Evolutionary conservation across 2,888 invertebrate species (phyloP), one percentile per base, ranked within the genome.

Genomic region (Mechanitis mazaeus): DNA sequence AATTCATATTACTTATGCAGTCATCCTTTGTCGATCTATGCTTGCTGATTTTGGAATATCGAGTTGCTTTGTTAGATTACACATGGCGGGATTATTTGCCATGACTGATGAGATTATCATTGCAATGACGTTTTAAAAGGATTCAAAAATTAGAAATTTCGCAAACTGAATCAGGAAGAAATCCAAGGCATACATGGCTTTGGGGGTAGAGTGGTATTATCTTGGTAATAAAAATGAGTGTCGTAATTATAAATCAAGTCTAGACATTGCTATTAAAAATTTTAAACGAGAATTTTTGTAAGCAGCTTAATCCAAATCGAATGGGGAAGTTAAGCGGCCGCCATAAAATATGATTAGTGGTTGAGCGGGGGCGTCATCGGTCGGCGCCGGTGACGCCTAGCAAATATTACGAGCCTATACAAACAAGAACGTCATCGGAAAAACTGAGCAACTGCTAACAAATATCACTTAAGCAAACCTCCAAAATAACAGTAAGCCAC

Each of bases 331-430:
- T 79, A 73, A 81, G 79, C 79, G 78, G 71, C 77, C 75, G 79
- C 78, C 84, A 83, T 87, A 87, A 87, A 87, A 87, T 85, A 86
- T 87, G 86, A 88, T 87, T 86, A 85, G 87, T 84, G 85, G 83
- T 77, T 74, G 74, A 77, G 76, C 71, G 76, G 77, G 78, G 78
- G 73, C 70, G 72, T 66, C 71, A 67, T 65, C 65, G 73, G 64
- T 68, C 75, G 76, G 72, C 76, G 73, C 72, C 71, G 77, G 76
- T 75, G 79, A 77, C 80, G 81, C 80, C 80, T 72, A 73, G 80
- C 78, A 84, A 81, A 84, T 77, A 83, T 75, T 72, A 72, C 68
- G 74, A 73, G 79, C 83, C 80, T 80, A 72, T 72, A 68, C 84
- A 85, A 85, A 86, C 81, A 85, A 64, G 67, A 59, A 66, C 58